Evolutionary conservation across 2,888 invertebrate species (phyloP), one percentile per base, ranked within the genome.

Genomic region (Phrixothrix hirtus): DNA sequence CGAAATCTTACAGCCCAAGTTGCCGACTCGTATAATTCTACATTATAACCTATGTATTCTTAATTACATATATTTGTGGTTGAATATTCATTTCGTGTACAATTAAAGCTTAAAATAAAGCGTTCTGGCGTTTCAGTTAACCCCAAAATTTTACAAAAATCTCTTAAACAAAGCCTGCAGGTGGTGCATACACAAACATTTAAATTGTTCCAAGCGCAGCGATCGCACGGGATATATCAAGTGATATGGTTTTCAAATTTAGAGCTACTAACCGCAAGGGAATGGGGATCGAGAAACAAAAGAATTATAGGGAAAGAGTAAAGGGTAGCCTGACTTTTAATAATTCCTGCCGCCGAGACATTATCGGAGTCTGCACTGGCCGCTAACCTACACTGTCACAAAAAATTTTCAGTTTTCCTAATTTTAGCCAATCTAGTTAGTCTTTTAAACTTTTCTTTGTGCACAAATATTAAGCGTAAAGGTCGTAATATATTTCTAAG

Each of bases 271-370:
- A 38, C 53, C 54, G 36, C 54, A 29, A 39, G 54, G 48, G 54
- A 45, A 49, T 39, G 49, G 48, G 45, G 39, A 49, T 49, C 49
- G 44, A 49, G 54, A 39, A 48, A 62, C 66, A 65, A 68, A 70
- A 70, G 71, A 70, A 66, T 69, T 71, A 70, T 70, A 68, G 65
- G 64, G 66, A 67, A 66, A 68, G 67, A 68, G 69, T 68, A 68
- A 70, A 69, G 70, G 70, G 69, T 69, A 59, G 62, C 65, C 60
- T 67, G 66, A 69, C 67, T 71, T 71, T 71, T 71, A 71, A 71
- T 71, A 70, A 70, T 70, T 71, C 66, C 63, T 64, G 61, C 63
- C 48, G 61, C 62, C 62, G 62, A 63, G 69, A 71, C 71, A 64
- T 69, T 71, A 71, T 71, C 71, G 49, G 48, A 53, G 31, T 41